Percentiles rank a stretch among this genome's conserved stretches.
These are phyloP conservation scores for Brachypalpus laphriformis DNA, from an alignment of 2,888 invertebrate species.

Conservation along the genomic window DNA sequence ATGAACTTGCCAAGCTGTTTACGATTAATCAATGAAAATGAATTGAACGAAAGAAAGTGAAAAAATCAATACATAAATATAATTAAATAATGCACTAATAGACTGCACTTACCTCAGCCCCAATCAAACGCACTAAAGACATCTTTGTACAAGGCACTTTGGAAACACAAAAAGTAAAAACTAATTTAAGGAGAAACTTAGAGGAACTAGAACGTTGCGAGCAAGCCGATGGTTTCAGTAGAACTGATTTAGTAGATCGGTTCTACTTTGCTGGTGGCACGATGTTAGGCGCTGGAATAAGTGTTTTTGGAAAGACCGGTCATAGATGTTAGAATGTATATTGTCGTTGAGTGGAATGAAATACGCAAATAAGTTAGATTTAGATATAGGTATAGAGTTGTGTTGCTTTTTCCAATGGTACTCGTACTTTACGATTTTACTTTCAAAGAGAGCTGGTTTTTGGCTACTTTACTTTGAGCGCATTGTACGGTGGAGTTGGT, in stretches of 20 bases:
- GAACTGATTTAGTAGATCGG: slow-evolving; percentile 77
- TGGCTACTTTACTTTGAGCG: background rate
- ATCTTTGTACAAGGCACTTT: slow-evolving; percentile 74
- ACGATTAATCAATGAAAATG: background rate
- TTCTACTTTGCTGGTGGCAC: slow-evolving; percentile 40
- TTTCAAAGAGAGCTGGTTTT: background rate
- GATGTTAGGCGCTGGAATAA: slow-evolving; percentile 33
- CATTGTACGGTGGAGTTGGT: background rate
- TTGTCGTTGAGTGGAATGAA: slow-evolving; percentile 14
- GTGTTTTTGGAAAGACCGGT: slow-evolving; percentile 35
- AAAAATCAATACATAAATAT: background rate
- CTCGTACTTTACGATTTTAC: slow-evolving; percentile 24
- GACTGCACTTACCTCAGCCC: slow-evolving; percentile 79
- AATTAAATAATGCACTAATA: background rate
- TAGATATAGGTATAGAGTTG: background rate
- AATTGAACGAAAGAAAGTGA: background rate
- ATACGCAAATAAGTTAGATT: slow-evolving; percentile 23
- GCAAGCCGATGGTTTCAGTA: slow-evolving; percentile 78
- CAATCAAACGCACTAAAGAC: slow-evolving; percentile 80
- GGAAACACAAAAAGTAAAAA: slow-evolving; percentile 56
- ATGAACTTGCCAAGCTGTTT: background rate
- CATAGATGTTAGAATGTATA: slow-evolving; percentile 1
- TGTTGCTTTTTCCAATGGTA: slow-evolving; percentile 14
- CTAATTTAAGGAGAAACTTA: slow-evolving; percentile 36
- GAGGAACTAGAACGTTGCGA: slow-evolving; percentile 25